phyloP scores from a whole-genome alignment of 2,888 invertebrate genomes.

The Drosophila testacea region DNA sequence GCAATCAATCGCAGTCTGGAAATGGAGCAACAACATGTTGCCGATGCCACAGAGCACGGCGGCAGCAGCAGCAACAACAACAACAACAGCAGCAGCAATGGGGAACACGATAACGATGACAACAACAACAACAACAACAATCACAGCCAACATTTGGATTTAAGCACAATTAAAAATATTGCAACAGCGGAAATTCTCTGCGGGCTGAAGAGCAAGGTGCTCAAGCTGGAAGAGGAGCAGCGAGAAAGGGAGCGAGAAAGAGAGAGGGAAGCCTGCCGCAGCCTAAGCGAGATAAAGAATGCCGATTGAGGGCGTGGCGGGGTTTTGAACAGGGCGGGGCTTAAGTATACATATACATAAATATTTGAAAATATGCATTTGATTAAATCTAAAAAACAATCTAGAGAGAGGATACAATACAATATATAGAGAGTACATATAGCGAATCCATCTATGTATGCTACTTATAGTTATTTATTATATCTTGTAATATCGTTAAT shows the following conservation, averaged over 20 bases:
- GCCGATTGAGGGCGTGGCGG: constrained; percentile 17
- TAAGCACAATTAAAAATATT: constrained; percentile 82
- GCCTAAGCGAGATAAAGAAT: constrained; percentile 79
- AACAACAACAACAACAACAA: constrained; percentile 63
- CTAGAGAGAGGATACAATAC: constrained; percentile 42
- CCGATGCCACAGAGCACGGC: constrained; percentile 31
- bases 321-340: constrained; percentile 39
- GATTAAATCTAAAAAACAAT: constrained; percentile 44
- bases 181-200: constrained; percentile 82
- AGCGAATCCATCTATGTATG: constrained; percentile 58
- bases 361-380: constrained; percentile 67
- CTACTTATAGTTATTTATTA: constrained; percentile 79
- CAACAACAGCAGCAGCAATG: constrained; percentile 47
- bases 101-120: constrained; percentile 45
- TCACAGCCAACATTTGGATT: constrained; percentile 73
- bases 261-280: constrained; percentile 68
- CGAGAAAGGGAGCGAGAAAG: constrained; percentile 61
- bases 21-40: constrained; percentile 48
- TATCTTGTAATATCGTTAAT: constrained; percentile 74
- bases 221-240: constrained; percentile 80
- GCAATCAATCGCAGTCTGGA: constrained; percentile 66
- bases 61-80: constrained; percentile 17
- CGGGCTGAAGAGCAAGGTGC: constrained; percentile 82
- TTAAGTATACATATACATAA: constrained; percentile 31
- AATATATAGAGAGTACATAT: constrained; percentile 37